Evolutionary conservation across 2,888 invertebrate species (phyloP).

Genomic region (Quadriops clusia): DNA sequence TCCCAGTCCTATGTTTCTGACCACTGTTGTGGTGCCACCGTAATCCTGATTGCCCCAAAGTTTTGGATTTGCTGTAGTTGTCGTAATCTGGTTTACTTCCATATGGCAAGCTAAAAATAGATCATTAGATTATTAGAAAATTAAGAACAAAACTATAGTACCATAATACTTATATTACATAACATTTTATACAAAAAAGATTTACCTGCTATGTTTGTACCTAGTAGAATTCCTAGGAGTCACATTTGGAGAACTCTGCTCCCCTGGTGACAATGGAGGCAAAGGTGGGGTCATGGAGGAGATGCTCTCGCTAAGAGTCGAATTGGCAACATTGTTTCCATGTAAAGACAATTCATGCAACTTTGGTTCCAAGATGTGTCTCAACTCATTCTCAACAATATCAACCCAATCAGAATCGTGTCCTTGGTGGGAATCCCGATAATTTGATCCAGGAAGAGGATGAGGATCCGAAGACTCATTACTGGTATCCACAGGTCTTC

Average conservation of each 20-base stretch:
- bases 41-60: slow-evolving; percentile 24
- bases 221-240: slow-evolving; percentile 36
- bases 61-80: slow-evolving; percentile 33
- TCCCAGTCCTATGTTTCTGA: slow-evolving; percentile 42
- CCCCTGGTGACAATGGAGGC: slow-evolving; percentile 61
- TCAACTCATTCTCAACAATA: slow-evolving; percentile 65
- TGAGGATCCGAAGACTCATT: slow-evolving; percentile 47
- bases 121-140: background rate
- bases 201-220: slow-evolving; percentile 36
- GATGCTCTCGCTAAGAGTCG: slow-evolving; percentile 52
- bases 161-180: background rate
- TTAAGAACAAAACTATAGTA: background rate
- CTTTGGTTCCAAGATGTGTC: slow-evolving; percentile 65
- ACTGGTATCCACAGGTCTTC: slow-evolving; percentile 46
- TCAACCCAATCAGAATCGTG: slow-evolving; percentile 73
- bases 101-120: slow-evolving; percentile 47
- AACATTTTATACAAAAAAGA: background rate
- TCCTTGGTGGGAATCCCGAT: slow-evolving; percentile 30
- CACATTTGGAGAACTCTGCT: slow-evolving; percentile 39
- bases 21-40: slow-evolving; percentile 28
- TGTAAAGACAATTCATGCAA: slow-evolving; percentile 50
- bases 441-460: slow-evolving; percentile 21
- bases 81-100: slow-evolving; percentile 49
- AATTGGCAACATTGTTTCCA: slow-evolving; percentile 45
- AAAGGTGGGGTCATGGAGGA: slow-evolving; percentile 68